Conservation (phyloP, 2,113 vertebrate genomes). For the Grallaria varia region DNA sequence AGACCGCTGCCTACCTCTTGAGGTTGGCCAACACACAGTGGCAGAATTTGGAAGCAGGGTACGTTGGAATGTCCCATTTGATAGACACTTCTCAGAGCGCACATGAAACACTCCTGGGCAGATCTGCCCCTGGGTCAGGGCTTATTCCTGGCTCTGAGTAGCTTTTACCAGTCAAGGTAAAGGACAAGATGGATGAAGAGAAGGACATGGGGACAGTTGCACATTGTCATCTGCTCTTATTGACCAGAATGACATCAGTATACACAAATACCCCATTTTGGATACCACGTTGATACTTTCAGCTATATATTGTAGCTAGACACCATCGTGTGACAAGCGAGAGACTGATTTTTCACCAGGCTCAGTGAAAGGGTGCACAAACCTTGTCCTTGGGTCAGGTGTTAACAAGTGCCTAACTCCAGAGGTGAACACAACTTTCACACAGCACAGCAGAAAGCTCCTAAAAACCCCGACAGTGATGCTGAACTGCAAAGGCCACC, state of each 20-base stretch:
- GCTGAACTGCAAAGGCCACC: not conserved
- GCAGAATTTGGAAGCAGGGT: too few species aligned
- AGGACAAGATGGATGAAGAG: not conserved
- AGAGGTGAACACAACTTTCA: not conserved
- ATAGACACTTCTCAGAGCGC: accelerated
- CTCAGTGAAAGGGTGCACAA: not conserved
- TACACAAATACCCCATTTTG: not conserved
- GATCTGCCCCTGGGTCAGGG: too few species aligned
- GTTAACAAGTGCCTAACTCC: not conserved
- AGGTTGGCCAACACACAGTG: accelerated
- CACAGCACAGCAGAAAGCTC: not conserved
- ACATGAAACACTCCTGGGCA: not conserved
- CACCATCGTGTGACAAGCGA: not conserved
- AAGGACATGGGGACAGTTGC: too few species aligned
- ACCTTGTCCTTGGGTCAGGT: not conserved
- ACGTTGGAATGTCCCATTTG: not conserved
- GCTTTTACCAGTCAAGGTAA: not conserved
- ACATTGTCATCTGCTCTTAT: not conserved
- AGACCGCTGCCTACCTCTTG: accelerated
- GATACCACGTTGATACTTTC: not conserved
- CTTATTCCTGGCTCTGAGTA: not conserved
- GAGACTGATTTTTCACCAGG: not conserved
- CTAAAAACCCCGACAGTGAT: not conserved
- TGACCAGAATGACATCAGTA: not conserved
- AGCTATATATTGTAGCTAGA: accelerated